Conservation (phyloP, 2,113 vertebrate genomes). For the Alouatta palliata region DNA sequence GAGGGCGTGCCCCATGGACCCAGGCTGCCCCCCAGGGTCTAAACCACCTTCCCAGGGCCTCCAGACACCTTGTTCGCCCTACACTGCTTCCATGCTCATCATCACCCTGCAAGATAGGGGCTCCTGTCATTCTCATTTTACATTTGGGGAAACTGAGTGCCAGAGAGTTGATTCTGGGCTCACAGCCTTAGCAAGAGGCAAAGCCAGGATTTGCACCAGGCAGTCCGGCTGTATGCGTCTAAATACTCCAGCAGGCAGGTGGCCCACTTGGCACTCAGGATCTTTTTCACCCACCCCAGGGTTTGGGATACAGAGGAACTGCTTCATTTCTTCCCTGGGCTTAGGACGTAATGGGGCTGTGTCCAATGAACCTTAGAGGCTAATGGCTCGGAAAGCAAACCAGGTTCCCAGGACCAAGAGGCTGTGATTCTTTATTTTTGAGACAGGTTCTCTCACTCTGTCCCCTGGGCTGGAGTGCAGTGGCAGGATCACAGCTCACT, state of each 20-base stretch:
- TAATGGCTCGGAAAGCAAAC: background rate
- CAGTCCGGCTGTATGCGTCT: fast-evolving
- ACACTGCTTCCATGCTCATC: background rate
- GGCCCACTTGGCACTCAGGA: background rate
- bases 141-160: background rate
- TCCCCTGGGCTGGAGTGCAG: too few species aligned
- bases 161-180: fast-evolving
- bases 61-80: background rate
- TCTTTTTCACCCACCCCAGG: background rate
- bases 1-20: background rate
- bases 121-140: background rate
- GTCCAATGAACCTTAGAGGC: background rate
- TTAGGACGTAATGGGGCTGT: background rate
- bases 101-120: background rate
- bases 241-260: background rate
- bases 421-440: background rate
- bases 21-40: background rate
- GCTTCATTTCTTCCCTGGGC: background rate
- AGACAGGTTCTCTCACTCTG: too few species aligned
- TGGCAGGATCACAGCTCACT: too few species aligned
- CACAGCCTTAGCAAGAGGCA: background rate
- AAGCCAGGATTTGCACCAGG: background rate
- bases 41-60: background rate
- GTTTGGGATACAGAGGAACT: fast-evolving
- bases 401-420: fast-evolving